Evolutionary conservation across 1,140 invertebrate genomes (phyloP).

Genomic region (Apis laboriosa): DNA sequence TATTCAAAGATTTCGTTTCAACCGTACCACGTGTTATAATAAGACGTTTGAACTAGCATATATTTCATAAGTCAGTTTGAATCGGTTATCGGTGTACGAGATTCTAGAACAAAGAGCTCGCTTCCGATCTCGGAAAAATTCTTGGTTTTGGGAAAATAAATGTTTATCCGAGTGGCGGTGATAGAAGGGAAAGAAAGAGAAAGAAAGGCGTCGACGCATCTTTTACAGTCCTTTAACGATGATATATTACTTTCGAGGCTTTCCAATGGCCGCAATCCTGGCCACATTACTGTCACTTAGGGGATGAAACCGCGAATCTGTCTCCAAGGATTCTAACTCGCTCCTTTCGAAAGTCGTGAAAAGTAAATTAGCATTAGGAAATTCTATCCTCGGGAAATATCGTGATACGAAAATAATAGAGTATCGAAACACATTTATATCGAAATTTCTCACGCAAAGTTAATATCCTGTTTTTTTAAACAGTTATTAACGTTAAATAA

Average conservation of each 20-base stretch:
- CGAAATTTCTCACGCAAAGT: not conserved
- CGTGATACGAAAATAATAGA: too few relatives aligned
- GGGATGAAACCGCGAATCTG: slow-evolving; percentile 43
- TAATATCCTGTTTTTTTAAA: not conserved
- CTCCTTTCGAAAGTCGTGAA: slow-evolving; percentile 24
- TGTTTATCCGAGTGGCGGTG: slow-evolving; percentile 12
- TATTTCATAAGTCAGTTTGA: not conserved
- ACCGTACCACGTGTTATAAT: too few relatives aligned
- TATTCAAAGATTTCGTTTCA: too few relatives aligned
- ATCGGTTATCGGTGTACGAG: not conserved
- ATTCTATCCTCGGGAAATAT: not conserved
- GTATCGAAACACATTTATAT: not conserved
- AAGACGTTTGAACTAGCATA: too few relatives aligned
- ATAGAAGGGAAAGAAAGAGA: not conserved
- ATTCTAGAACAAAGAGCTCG: not conserved
- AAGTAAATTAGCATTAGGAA: slow-evolving; percentile 12
- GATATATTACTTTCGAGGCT: slow-evolving; percentile 65
- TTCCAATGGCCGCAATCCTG: slow-evolving; percentile 61
- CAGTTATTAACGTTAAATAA: not conserved
- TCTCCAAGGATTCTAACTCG: slow-evolving; percentile 45
- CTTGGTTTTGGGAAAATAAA: slow-evolving; percentile 10
- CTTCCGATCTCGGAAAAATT: not conserved
- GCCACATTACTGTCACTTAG: slow-evolving; percentile 70
- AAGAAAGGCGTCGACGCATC: slow-evolving; percentile 45
- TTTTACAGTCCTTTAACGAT: slow-evolving; percentile 73